phyloP scores from a whole-genome alignment of 1,140 invertebrate species.

The Mycetomoellerius zeteki region DNA sequence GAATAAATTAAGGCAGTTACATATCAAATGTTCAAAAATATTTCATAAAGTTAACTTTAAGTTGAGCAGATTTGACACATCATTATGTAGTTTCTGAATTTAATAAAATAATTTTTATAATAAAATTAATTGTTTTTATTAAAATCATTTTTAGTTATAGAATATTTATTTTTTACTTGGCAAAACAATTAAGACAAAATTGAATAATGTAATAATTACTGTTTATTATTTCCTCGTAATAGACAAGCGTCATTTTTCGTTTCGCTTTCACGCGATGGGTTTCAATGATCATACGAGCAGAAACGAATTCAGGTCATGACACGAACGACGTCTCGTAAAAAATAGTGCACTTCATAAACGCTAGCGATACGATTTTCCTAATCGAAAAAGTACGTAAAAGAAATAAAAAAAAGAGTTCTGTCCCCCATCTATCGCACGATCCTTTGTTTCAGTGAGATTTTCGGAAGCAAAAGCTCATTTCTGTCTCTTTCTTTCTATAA shows the following conservation, averaged over 20 bases:
- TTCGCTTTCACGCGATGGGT: background rate
- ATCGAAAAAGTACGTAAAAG: constrained; percentile 37
- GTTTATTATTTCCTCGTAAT: background rate
- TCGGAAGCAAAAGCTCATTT: constrained; percentile 19
- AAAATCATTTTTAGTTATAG: background rate
- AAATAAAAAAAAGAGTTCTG: background rate
- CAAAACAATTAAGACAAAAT: background rate
- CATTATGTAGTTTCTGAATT: background rate
- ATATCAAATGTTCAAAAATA: background rate
- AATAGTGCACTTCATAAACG: constrained; percentile 33
- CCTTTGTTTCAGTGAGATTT: constrained; percentile 65
- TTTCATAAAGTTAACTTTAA: background rate
- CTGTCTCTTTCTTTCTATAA: constrained; percentile 13
- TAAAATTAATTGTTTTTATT: no score
- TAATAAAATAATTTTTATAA: constrained; percentile 10
- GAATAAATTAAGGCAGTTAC: constrained; percentile 1
- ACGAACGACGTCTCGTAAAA: constrained; percentile 14
- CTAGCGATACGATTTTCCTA: constrained; percentile 30
- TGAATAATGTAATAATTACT: background rate
- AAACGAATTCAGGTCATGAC: constrained; percentile 23
- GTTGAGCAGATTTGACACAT: background rate
- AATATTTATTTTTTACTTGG: background rate
- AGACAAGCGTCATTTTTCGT: background rate
- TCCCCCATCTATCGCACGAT: background rate
- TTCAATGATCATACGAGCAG: background rate